Evolutionary conservation across 2,113 vertebrate genomes (phyloP).

Genomic region (Hyperoodon ampullatus): DNA sequence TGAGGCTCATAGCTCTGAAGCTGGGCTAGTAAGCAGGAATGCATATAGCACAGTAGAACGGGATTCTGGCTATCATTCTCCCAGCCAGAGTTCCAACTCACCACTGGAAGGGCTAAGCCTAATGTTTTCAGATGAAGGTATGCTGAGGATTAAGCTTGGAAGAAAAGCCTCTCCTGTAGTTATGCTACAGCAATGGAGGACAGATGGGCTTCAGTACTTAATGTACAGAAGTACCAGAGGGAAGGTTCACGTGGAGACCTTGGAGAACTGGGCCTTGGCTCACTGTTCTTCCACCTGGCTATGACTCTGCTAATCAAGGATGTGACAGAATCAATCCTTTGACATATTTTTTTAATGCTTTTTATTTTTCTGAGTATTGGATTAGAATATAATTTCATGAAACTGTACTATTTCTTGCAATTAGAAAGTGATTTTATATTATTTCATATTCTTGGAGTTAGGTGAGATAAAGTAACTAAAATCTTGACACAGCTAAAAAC

Average conservation of each 20-base stretch:
- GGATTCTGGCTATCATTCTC: neutral
- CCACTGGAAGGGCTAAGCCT: neutral
- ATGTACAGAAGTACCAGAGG: neutral
- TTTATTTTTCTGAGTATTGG: slow-evolving; percentile 17
- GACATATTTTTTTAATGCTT: neutral
- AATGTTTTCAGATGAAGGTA: slow-evolving; percentile 25
- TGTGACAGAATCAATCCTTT: slow-evolving; percentile 9
- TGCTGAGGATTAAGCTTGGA: neutral
- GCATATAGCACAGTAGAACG: neutral
- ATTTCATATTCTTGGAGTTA: slow-evolving; percentile 52
- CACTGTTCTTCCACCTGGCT: slow-evolving; percentile 6
- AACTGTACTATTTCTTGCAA: neutral
- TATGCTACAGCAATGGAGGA: slow-evolving; percentile 12
- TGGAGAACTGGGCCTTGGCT: neutral
- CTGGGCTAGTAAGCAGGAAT: neutral
- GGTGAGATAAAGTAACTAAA: slow-evolving; percentile 46
- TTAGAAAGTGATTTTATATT: slow-evolving; percentile 32
- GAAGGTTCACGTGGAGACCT: neutral
- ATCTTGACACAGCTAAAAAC: slow-evolving; percentile 34
- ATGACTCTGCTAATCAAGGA: neutral
- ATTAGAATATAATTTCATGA: slow-evolving; percentile 32
- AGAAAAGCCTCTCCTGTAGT: slow-evolving; percentile 42
- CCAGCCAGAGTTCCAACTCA: neutral
- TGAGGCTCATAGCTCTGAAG: neutral
- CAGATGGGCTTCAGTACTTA: neutral